Evolutionary conservation across 2,797 vertebrate species (phyloP).

Genomic region (Crocodylus rhombifer): DNA sequence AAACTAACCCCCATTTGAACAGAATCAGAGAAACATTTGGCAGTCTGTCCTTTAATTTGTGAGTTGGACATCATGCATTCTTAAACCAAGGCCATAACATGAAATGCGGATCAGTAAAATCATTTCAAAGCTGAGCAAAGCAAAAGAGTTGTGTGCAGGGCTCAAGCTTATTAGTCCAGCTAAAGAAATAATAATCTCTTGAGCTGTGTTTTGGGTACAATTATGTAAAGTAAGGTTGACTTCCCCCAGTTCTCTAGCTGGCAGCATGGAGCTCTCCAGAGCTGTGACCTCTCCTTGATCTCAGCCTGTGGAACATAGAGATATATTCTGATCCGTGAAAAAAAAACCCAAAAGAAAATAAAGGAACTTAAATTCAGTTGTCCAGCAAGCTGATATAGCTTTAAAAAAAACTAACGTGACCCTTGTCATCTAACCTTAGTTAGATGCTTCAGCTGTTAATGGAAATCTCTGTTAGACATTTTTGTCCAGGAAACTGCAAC

Average conservation of each 20-base stretch:
- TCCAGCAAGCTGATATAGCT: background rate
- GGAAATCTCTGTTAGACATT: slow-evolving; percentile 1
- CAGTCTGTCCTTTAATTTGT: rapidly evolving
- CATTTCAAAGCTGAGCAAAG: rapidly evolving
- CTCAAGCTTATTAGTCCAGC: background rate
- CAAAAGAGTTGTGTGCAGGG: background rate
- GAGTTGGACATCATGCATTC: background rate
- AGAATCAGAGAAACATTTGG: background rate
- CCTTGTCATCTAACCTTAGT: background rate
- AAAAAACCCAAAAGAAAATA: rapidly evolving
- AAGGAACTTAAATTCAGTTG: background rate
- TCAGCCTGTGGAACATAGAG: too few species aligned
- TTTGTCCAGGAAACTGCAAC: background rate
- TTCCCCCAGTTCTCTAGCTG: too few species aligned
- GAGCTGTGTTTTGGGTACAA: background rate
- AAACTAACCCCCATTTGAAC: background rate
- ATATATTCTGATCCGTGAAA: background rate
- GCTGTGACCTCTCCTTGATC: too few species aligned
- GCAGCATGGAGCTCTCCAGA: too few species aligned
- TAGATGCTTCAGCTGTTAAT: background rate
- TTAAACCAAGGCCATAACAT: rapidly evolving
- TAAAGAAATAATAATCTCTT: background rate
- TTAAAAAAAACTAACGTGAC: background rate
- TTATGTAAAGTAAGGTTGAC: too few species aligned
- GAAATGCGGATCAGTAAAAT: background rate